Conservation (phyloP, 2,888 invertebrate species). For the Andricus curvator region DNA sequence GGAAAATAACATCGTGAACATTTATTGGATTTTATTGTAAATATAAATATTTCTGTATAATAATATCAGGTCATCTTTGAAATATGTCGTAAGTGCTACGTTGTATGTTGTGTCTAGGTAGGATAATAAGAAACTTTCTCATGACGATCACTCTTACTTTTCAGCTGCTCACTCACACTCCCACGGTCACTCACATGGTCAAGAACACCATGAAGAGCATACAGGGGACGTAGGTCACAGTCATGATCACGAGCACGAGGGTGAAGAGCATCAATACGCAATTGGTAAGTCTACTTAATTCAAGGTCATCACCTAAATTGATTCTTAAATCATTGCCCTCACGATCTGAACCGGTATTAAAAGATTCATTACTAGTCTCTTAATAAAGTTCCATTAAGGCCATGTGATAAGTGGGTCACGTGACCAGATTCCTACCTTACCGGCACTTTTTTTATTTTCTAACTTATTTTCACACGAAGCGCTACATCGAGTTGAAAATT, state of each 20-base stretch:
- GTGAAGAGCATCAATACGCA: conserved; percentile 50
- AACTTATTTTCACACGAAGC: no score
- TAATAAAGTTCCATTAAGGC: no score
- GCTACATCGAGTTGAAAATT: no score
- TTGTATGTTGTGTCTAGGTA: neutral
- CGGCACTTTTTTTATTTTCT: no score
- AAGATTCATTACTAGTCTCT: neutral
- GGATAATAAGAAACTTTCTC: neutral
- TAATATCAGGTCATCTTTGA: neutral
- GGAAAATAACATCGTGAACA: no score
- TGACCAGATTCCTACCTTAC: no score
- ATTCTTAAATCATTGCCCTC: conserved; percentile 23
- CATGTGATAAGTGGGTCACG: no score
- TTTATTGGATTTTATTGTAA: no score
- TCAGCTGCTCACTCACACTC: conserved; percentile 71
- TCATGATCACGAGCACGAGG: conserved; percentile 48
- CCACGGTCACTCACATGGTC: conserved; percentile 61
- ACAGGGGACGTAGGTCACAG: conserved; percentile 50
- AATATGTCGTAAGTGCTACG: neutral
- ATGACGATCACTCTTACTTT: conserved; percentile 47
- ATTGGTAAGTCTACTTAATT: conserved; percentile 46
- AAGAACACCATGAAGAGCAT: conserved; percentile 48
- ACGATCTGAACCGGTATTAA: neutral
- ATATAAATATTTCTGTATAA: no score
- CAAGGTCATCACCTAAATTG: conserved; percentile 9